Conservation (phyloP, 1,140 invertebrate genomes). For the Zaprionus nigranus region DNA sequence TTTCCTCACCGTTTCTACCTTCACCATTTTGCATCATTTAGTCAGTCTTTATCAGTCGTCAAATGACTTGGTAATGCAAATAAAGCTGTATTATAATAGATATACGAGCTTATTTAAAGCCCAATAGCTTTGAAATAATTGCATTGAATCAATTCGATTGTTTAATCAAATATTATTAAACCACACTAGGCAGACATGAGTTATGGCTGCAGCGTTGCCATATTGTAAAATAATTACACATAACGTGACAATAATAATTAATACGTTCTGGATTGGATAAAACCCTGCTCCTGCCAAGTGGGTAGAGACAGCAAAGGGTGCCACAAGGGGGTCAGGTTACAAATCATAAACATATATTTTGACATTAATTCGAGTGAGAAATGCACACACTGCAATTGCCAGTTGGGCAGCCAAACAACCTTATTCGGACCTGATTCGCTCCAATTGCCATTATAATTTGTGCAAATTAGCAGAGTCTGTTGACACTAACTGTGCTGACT, state of each 20-base stretch:
- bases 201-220: not conserved
- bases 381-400: not conserved
- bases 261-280: not conserved
- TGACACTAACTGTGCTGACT: not conserved
- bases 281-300: not conserved
- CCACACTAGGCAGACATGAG: not conserved
- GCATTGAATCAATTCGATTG: not conserved
- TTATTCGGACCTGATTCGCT: not conserved
- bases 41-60: not conserved
- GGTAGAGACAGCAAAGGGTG: not conserved
- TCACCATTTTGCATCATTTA: not conserved
- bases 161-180: not conserved
- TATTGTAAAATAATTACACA: not conserved
- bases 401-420: conserved; percentile 10
- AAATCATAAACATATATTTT: not conserved
- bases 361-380: conserved; percentile 2
- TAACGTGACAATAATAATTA: conserved; percentile 1
- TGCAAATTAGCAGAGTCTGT: conserved; percentile 33
- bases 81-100: not conserved
- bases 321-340: not conserved
- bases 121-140: not conserved
- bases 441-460: conserved; percentile 40
- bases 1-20: not conserved
- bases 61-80: not conserved
- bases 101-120: not conserved